These are phyloP conservation scores for Xiphophorus couchianus DNA, from an alignment of 2,113 vertebrate genomes.

Conservation along the genomic window DNA sequence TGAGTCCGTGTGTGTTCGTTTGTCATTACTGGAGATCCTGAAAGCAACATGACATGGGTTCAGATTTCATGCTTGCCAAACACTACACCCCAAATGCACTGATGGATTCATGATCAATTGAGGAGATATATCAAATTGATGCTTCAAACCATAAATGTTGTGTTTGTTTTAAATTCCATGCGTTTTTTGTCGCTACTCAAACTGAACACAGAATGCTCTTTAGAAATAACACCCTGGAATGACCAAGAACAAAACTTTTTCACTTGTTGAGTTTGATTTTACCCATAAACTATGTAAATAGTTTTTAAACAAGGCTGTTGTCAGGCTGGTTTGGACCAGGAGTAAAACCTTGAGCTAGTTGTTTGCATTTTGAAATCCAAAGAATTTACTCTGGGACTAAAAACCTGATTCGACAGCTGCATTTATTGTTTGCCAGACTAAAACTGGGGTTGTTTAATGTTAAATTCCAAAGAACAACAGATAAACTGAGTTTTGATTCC, in stretches of 20 bases:
- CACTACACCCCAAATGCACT: slow-evolving; percentile 1
- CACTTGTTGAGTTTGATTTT: background rate
- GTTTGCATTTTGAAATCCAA: background rate
- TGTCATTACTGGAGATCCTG: background rate
- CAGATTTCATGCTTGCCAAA: slow-evolving; percentile 2
- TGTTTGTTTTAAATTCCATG: background rate
- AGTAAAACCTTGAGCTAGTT: background rate
- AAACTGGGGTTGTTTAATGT: background rate
- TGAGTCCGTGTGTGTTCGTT: background rate
- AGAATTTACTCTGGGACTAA: background rate
- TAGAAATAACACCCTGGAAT: background rate
- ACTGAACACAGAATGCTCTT: background rate
- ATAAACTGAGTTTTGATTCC: background rate
- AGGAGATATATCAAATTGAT: background rate
- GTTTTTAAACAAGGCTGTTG: background rate
- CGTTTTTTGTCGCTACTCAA: background rate
- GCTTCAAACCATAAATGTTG: background rate
- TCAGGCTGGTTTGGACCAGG: background rate
- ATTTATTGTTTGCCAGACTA: background rate
- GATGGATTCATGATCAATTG: slow-evolving; percentile 2
- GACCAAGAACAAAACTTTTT: background rate
- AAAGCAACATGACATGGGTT: background rate
- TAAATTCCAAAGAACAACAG: background rate
- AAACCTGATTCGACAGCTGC: background rate
- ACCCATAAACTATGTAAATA: background rate